Conservation (phyloP, 2,888 invertebrate species). For the Cartodere bifasciata region DNA sequence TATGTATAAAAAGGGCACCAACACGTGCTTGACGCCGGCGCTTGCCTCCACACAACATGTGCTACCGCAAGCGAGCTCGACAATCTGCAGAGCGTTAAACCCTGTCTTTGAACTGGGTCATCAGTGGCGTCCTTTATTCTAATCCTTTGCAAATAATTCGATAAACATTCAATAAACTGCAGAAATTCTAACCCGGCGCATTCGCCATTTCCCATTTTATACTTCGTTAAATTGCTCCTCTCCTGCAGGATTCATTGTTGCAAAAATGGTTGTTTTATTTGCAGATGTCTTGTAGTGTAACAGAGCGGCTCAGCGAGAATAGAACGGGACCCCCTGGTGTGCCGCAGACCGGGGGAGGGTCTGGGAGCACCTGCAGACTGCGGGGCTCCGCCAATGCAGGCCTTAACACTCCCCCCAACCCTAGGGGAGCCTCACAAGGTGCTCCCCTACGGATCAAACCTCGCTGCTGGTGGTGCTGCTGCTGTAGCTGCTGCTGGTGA, state of each 20-base stretch:
- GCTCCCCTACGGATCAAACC: constrained; percentile 40
- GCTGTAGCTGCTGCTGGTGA: constrained; percentile 59
- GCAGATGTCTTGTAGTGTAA: constrained; percentile 47
- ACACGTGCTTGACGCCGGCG: no score
- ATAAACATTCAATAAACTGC: no score
- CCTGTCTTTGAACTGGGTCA: no score
- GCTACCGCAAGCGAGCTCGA: no score
- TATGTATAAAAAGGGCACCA: no score
- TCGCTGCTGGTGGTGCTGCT: constrained; percentile 60
- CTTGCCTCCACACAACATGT: no score
- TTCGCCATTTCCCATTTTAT: not conserved
- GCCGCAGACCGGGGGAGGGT: constrained; percentile 23
- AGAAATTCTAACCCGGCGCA: no score
- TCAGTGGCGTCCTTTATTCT: no score
- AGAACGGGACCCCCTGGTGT: constrained; percentile 32
- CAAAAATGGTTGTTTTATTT: constrained; percentile 17
- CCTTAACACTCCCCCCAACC: constrained; percentile 30
- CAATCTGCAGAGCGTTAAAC: no score
- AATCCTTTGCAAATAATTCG: no score
- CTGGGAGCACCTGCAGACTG: constrained; percentile 29
- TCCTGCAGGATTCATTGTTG: not conserved
- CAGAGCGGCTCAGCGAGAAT: constrained; percentile 36
- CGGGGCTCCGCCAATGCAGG: constrained; percentile 32
- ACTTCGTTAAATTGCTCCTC: no score
- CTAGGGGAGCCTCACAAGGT: constrained; percentile 24